These are phyloP conservation scores for Cactoblastis cactorum DNA, from an alignment of 2,888 invertebrate genomes.

Conservation along the genomic window DNA sequence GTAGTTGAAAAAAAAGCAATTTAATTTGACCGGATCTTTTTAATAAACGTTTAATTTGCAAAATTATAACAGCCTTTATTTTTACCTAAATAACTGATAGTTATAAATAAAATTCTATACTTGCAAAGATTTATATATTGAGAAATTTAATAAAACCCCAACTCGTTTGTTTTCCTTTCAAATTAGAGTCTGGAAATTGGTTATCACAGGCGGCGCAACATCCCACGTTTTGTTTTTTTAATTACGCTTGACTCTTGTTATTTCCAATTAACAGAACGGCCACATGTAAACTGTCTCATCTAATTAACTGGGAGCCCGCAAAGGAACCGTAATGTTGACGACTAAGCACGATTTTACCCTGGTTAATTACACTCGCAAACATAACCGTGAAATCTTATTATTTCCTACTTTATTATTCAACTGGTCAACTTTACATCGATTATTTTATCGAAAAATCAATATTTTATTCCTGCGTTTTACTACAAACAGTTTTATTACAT, in stretches of 20 bases:
- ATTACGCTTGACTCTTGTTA: conserved; percentile 23
- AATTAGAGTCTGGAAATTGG: background rate
- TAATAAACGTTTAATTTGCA: no score
- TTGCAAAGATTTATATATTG: background rate
- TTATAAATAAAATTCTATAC: background rate
- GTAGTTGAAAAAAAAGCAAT: no score
- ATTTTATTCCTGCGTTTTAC: background rate
- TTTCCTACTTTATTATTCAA: conserved; percentile 27
- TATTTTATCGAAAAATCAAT: conserved; percentile 2
- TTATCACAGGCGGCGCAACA: conserved; percentile 1
- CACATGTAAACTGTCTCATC: conserved; percentile 28
- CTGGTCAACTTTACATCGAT: conserved; percentile 26
- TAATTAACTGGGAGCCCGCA: conserved; percentile 31
- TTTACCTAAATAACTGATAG: background rate
- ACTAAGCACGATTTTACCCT: conserved; percentile 37
- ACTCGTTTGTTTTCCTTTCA: background rate
- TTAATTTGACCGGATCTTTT: no score
- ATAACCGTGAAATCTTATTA: conserved; percentile 30
- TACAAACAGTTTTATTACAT: conserved; percentile 16
- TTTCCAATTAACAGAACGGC: conserved; percentile 30
- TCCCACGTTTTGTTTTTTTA: conserved; percentile 10
- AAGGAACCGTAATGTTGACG: conserved; percentile 40
- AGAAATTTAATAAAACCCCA: background rate
- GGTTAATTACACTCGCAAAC: conserved; percentile 35
- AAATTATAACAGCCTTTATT: no score